These are phyloP conservation scores for Minunthozetes semirufus DNA, from an alignment of 2,888 invertebrate genomes.

Conservation along the genomic window DNA sequence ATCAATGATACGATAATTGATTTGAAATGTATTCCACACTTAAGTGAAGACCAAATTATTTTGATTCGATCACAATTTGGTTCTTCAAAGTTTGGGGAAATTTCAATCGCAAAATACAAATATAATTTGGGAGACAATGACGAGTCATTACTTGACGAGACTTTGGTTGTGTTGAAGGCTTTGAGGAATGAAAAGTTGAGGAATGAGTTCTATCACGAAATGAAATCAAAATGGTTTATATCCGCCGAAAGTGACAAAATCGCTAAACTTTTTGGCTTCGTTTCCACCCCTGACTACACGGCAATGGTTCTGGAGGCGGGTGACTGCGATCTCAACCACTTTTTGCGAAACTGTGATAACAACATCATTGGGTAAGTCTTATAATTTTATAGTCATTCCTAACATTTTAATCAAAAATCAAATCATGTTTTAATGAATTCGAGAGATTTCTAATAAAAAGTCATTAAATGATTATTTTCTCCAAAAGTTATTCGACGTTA, in stretches of 20 bases:
- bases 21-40: slow-evolving; percentile 32
- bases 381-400: no score
- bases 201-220: slow-evolving; percentile 30
- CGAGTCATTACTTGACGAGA: neutral
- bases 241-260: slow-evolving; percentile 27
- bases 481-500: slow-evolving; percentile 47
- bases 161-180: slow-evolving; percentile 26
- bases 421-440: no score
- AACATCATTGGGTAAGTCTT: slow-evolving; percentile 20
- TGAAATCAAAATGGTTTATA: slow-evolving; percentile 33
- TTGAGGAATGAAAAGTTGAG: slow-evolving; percentile 28
- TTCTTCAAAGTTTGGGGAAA: slow-evolving; percentile 27
- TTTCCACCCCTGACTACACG: neutral
- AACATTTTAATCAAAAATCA: no score
- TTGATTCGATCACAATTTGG: slow-evolving; percentile 27
- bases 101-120: neutral
- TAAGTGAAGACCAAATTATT: slow-evolving; percentile 18
- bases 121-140: neutral
- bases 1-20: neutral
- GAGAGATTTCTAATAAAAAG: no score
- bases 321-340: slow-evolving; percentile 31
- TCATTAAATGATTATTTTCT: no score
- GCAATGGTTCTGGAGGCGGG: slow-evolving; percentile 33
- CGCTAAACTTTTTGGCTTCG: slow-evolving; percentile 30
- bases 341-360: slow-evolving; percentile 34